phyloP scores from a whole-genome alignment of 2,113 vertebrate genomes.

The Solea solea region DNA sequence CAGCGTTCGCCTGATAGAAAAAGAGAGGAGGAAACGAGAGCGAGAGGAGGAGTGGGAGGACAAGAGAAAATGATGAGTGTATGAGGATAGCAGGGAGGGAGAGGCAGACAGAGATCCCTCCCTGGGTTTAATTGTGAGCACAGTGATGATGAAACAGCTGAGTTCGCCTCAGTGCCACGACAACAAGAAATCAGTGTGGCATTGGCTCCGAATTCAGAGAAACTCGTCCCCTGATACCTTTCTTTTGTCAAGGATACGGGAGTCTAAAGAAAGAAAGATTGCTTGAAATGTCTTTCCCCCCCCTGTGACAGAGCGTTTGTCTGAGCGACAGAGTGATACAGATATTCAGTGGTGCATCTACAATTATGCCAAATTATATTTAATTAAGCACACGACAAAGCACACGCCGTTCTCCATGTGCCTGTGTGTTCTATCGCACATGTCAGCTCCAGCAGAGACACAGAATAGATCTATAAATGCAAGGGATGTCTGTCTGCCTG shows the following conservation, averaged over 20 bases:
- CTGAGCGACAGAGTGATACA: neutral
- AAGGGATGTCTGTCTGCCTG: no score
- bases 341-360: neutral
- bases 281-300: neutral
- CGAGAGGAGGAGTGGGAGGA: slow-evolving; percentile 42
- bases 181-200: slow-evolving; percentile 34
- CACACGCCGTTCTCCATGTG: neutral
- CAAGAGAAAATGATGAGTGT: slow-evolving; percentile 37
- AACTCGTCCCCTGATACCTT: slow-evolving; percentile 18
- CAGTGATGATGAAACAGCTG: slow-evolving; percentile 55
- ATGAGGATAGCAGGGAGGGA: slow-evolving; percentile 39
- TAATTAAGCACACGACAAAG: slow-evolving; percentile 6
- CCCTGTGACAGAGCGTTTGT: neutral
- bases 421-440: no score
- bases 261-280: slow-evolving; percentile 17
- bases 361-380: slow-evolving; percentile 3
- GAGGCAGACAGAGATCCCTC: slow-evolving; percentile 60
- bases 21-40: slow-evolving; percentile 38
- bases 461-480: no score
- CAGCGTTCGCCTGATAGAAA: slow-evolving; percentile 69
- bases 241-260: slow-evolving; percentile 22
- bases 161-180: slow-evolving; percentile 40
- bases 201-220: slow-evolving; percentile 26
- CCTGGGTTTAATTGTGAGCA: slow-evolving; percentile 54
- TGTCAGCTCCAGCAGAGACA: no score